These are phyloP conservation scores for Castor canadensis DNA, from an alignment of 2,113 vertebrate species.

Conservation along the genomic window DNA sequence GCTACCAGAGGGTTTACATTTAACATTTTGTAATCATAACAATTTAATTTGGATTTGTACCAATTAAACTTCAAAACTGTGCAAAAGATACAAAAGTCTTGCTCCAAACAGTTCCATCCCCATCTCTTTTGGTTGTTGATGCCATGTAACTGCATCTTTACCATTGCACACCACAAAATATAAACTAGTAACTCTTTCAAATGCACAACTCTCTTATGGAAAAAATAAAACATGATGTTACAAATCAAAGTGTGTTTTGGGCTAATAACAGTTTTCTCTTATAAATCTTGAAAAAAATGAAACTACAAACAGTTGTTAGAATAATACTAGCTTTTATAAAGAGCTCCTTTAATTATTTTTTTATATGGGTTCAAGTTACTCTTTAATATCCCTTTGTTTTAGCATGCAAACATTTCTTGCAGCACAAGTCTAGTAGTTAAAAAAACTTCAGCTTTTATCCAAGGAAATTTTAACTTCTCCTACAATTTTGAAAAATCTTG, in stretches of 20 bases:
- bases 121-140: not conserved
- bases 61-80: too few species aligned
- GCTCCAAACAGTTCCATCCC: not conserved
- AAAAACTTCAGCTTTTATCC: not conserved
- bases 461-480: too few species aligned
- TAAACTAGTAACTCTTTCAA: not conserved
- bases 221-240: not conserved
- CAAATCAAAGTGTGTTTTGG: too few species aligned
- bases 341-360: too few species aligned
- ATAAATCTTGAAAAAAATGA: not conserved
- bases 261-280: too few species aligned
- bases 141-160: not conserved
- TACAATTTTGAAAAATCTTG: not conserved
- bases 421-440: not conserved
- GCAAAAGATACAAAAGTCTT: too few species aligned
- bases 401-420: not conserved
- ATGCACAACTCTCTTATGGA: not conserved
- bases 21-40: not conserved
- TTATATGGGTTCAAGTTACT: too few species aligned
- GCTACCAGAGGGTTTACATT: not conserved
- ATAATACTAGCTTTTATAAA: too few species aligned
- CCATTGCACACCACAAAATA: not conserved
- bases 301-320: not conserved
- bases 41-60: too few species aligned
- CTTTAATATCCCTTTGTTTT: too few species aligned